Evolutionary conservation across 2,888 invertebrate species (phyloP), one percentile per base, ranked within the genome.

Genomic region (Anoplius nigerrimus): DNA sequence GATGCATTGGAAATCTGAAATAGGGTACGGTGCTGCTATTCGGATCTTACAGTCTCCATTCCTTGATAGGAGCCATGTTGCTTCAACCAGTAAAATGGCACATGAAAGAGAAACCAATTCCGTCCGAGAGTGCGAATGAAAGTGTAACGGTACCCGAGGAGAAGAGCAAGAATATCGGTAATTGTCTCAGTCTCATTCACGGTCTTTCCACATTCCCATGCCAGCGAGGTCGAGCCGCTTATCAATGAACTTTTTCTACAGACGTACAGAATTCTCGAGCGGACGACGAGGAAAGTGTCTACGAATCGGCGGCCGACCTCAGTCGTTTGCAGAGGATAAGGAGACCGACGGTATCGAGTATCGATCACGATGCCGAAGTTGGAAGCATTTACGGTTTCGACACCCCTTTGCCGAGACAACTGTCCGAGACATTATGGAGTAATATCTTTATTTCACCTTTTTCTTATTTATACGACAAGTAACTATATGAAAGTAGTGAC

Each of bases 21-120:
- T 66, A 92, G 88, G 92, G 92, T 52, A 91, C 93, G 0, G 91
- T 92, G 67, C 85, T 94, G 45, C 91, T 93, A 66, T 87, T 93
- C 60, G 91, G 92, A 56, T 93, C 91, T 2, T 87, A 93, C 56
- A 91, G 92, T 65, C 89, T 93, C 0, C 92, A 94, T 86, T 91
- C 92, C 0, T 84, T 93, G 4, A 85, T 91, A 64, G 92, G 91
- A 8, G 91, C 93, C 0, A 85, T 90, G 68, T 87, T 94, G 65
- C 89, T 94, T 52, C 92, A 93, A 80, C 94, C 94, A 18, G 90
- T 93, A 1, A 92, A 92, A 87, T 93, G 93, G 92, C 93, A 94
- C 85, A 87, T 91, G 84, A 91, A 89, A 63, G 81, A 80, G 66
- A 70, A 18, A 2, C 43, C 20, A 67, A 71, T 20, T 53, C 43